Percentiles rank a stretch among this genome's conserved stretches.
Conservation (phyloP, 2,888 invertebrate species). For the Melanostoma mellinum region DNA sequence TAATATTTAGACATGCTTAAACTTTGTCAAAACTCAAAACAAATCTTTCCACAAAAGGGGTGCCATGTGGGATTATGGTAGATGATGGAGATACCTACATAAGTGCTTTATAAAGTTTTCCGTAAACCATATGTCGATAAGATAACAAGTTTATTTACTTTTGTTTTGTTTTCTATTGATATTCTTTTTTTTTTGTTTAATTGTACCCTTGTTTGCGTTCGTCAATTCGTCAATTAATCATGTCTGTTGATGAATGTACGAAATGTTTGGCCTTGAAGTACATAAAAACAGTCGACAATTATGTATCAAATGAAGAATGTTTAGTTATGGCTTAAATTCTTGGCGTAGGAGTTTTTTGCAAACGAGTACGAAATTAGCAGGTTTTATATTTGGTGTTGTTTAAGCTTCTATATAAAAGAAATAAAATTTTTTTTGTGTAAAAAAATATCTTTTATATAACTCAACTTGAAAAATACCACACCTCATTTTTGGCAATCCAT, state of each 20-base stretch:
- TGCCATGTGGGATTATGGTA: neutral
- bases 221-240: neutral
- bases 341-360: no score
- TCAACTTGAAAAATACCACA: no score
- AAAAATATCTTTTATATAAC: no score
- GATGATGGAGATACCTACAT: neutral
- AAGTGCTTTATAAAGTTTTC: constrained; percentile 22
- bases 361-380: no score
- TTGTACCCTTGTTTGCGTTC: constrained; percentile 1
- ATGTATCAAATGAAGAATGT: neutral
- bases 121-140: constrained; percentile 15
- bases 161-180: neutral
- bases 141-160: constrained; percentile 2
- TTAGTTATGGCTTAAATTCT: no score
- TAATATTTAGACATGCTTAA: no score
- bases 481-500: no score
- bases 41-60: neutral
- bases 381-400: no score
- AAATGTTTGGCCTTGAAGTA: neutral
- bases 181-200: constrained; percentile 1
- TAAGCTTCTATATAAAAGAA: no score
- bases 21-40: no score
- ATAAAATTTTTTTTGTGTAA: no score
- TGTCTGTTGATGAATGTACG: neutral
- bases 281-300: neutral